These are phyloP conservation scores for Cosmia trapezina DNA, from an alignment of 2,888 invertebrate genomes.

Conservation along the genomic window DNA sequence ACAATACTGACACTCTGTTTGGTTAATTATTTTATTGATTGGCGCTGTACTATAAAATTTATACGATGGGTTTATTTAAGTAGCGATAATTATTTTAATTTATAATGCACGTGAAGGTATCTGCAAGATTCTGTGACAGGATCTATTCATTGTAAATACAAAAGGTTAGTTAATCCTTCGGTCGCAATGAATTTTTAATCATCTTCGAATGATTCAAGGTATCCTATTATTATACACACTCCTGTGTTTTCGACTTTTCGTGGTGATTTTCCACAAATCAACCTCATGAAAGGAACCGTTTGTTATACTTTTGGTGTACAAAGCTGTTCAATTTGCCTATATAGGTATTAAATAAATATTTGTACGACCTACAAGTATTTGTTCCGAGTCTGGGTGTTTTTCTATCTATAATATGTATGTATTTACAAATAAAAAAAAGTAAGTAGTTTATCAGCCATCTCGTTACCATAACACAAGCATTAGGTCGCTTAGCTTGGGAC, in stretches of 20 bases:
- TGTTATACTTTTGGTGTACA: background rate
- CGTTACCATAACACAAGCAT: too few species aligned
- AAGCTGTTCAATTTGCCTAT: background rate
- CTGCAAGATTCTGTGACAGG: background rate
- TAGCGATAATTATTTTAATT: conserved; percentile 24
- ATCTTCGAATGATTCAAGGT: background rate
- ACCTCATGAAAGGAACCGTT: background rate
- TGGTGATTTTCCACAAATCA: background rate
- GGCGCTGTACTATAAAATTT: conserved; percentile 15
- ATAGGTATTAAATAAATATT: too few species aligned
- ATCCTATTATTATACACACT: background rate
- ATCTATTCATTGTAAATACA: background rate
- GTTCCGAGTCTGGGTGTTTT: too few species aligned
- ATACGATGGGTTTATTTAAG: conserved; percentile 25
- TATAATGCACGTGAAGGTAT: background rate
- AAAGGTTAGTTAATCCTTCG: background rate
- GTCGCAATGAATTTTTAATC: background rate
- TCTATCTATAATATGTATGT: too few species aligned
- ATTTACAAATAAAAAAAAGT: too few species aligned
- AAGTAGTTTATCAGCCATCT: too few species aligned
- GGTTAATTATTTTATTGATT: conserved; percentile 44
- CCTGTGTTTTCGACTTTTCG: background rate
- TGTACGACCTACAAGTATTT: too few species aligned
- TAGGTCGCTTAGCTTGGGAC: too few species aligned
- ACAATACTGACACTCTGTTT: conserved; percentile 37